Base-by-base conservation (phyloP, 2,113 vertebrate species). In the Xenus cinereus region DNA sequence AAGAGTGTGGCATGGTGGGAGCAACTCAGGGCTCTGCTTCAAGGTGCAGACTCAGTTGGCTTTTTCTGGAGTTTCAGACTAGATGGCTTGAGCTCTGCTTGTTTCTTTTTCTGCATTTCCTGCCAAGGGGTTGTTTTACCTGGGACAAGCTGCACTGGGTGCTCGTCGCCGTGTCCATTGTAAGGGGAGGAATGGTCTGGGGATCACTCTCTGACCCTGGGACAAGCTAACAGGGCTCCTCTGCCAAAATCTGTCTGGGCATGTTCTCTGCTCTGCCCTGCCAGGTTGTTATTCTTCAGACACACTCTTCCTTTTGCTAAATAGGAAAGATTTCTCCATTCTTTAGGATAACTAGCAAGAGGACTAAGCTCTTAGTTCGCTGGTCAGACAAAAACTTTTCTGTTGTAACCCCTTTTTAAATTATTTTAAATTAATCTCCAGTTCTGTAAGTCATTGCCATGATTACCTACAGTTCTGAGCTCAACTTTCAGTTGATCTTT, bases 161-260 rank as follows among this genome's bases (percentile, higher is more conserved):
- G 51, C n/a, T 57, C 21, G 37, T 73, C 32, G 39, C 13, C 27
- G 5, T 0, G 0, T 3, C 19, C 22, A 3, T 32, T 71, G 13
- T 54, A 30, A 64, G 22, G 11, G 7, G 6, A 68, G 48, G 39
- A 87, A 53, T 4, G 7, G 32, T 32, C 14, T 26, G 51, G 53
- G 26, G 39, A 27, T 15, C 4, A 14, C 24, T 67, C 17, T 71
- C 32, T 68, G 56, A 43, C 13, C 18, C 32, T 33, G 57, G 53
- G 18, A 39, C 46, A 72, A 78, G 16, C 1, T 54, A 50, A 37
- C 7, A 0, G 2, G 12, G 32, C 8, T 72, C 12, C 18, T 73
- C 20, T 79, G 43, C 22, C 13, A 63, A 3, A 43, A 28, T 76
- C 33, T 76, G 4, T 50, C 59, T 64, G 41, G 23, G 7, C 8